These are phyloP conservation scores for Ceraclea dissimilis DNA, from an alignment of 2,888 invertebrate genomes.

Conservation along the genomic window DNA sequence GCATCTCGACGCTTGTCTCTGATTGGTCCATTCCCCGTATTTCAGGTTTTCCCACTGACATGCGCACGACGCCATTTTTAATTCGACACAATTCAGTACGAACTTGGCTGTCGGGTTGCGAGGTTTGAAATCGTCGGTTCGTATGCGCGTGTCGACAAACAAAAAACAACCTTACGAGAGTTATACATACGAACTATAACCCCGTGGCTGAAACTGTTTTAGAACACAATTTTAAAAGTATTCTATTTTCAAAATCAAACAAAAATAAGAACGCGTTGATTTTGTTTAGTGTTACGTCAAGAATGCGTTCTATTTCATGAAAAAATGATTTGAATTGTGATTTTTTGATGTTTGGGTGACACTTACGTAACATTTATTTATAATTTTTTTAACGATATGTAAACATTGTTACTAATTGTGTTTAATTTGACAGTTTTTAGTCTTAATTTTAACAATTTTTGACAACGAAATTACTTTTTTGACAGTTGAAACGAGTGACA, in stretches of 20 bases:
- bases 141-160: neutral
- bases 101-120: slow-evolving; percentile 7
- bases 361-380: no score
- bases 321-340: no score
- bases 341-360: no score
- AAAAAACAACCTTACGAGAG: neutral
- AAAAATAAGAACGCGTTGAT: neutral
- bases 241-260: neutral
- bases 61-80: slow-evolving; percentile 9
- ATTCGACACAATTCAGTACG: slow-evolving; percentile 7
- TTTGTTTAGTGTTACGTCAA: neutral
- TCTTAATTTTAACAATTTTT: no score
- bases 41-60: slow-evolving; percentile 6
- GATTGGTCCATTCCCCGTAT: neutral
- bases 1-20: neutral
- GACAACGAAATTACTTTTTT: no score
- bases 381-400: no score
- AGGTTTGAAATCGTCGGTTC: neutral
- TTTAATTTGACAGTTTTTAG: no score
- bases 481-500: no score
- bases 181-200: neutral
- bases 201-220: neutral
- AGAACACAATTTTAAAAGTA: neutral
- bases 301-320: no score
- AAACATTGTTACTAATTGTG: no score